Percentiles rank a stretch among this genome's conserved stretches.
phyloP scores from a whole-genome alignment of 1,140 invertebrate species.

The Mactra quadrangularis region DNA sequence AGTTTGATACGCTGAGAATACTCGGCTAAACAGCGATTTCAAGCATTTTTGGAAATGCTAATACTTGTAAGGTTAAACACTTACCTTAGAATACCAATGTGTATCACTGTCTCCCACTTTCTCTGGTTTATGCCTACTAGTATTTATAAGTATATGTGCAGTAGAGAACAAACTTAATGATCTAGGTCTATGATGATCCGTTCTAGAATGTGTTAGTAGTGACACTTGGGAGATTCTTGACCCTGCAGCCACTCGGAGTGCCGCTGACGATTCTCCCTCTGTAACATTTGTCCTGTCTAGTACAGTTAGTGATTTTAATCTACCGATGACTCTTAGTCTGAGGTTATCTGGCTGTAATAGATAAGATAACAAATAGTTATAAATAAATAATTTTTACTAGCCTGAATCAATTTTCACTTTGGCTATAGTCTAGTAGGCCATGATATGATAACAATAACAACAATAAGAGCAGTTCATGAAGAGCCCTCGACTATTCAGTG shows the following conservation, averaged over 20 bases:
- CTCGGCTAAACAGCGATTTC: no score
- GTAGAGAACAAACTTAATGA: conserved; percentile 74
- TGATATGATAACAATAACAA: no score
- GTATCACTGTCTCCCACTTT: conserved; percentile 76
- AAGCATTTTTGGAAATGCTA: no score
- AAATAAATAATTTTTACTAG: not conserved
- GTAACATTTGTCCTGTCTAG: conserved; percentile 76
- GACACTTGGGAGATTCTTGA: conserved; percentile 82
- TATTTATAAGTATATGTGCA: conserved; percentile 72
- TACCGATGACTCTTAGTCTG: conserved; percentile 77
- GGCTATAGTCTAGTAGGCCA: no score
- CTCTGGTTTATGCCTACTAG: conserved; percentile 77
- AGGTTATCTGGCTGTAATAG: conserved; percentile 75
- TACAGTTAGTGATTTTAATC: conserved; percentile 77
- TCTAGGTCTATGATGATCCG: conserved; percentile 73
- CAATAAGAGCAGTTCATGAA: no score
- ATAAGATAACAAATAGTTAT: not conserved
- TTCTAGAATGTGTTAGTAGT: conserved; percentile 76
- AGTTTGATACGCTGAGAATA: no score
- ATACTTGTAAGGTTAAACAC: no score
- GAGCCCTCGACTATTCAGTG: no score
- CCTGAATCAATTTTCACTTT: no score
- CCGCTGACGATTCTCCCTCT: conserved; percentile 78
- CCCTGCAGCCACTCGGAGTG: conserved; percentile 80
- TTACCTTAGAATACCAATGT: conserved; percentile 79